phyloP scores from a whole-genome alignment of 2,888 invertebrate genomes.

The Atherix ibis region DNA sequence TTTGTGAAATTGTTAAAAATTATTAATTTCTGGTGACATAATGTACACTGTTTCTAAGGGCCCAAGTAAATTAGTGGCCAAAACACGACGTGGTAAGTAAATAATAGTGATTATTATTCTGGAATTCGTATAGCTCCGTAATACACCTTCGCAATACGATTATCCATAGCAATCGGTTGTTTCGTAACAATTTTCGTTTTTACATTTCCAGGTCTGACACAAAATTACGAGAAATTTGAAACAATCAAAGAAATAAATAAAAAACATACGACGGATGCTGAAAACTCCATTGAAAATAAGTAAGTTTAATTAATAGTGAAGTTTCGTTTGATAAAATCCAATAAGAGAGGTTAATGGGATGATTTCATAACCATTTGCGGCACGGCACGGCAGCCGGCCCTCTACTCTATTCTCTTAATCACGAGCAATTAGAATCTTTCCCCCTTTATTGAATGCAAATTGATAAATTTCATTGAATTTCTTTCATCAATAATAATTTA shows the following conservation, averaged over 20 bases:
- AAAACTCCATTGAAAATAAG: slow-evolving; percentile 50
- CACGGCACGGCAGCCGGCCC: too few species aligned
- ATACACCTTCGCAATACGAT: too few species aligned
- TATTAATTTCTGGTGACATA: too few species aligned
- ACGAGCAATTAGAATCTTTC: too few species aligned
- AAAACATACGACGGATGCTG: slow-evolving; percentile 49
- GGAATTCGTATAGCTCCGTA: too few species aligned
- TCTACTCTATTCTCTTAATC: too few species aligned
- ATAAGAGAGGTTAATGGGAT: not conserved
- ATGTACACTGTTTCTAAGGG: slow-evolving; percentile 83
- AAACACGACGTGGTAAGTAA: slow-evolving; percentile 59
- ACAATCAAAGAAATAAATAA: slow-evolving; percentile 54
- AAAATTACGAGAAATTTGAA: slow-evolving; percentile 66
- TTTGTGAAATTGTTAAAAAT: too few species aligned
- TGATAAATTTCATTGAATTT: too few species aligned
- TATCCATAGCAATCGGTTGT: not conserved
- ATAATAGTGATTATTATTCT: too few species aligned
- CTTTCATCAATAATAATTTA: too few species aligned
- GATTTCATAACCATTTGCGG: not conserved
- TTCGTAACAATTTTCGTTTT: slow-evolving; percentile 5
- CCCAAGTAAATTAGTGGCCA: slow-evolving; percentile 75
- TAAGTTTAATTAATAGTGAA: slow-evolving; percentile 28
- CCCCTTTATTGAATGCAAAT: too few species aligned
- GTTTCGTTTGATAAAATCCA: slow-evolving; percentile 1
- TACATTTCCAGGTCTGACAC: slow-evolving; percentile 47